These are phyloP conservation scores for Oryctes rhinoceros DNA, from an alignment of 1,140 invertebrate genomes.

Conservation along the genomic window DNA sequence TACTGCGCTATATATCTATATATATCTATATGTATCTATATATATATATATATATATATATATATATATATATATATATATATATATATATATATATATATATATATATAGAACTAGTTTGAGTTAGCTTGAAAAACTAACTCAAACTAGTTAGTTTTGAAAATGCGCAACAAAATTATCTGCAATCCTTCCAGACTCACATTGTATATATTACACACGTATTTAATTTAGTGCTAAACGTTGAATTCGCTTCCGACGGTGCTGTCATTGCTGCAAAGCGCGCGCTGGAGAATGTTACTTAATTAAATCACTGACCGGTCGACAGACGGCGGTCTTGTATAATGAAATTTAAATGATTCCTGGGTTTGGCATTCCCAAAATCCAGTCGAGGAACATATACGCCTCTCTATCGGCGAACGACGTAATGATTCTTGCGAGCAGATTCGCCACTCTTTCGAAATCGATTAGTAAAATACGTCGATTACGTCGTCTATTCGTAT, in stretches of 20 bases:
- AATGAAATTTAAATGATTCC: slow-evolving; percentile 32
- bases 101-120: no score
- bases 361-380: background rate
- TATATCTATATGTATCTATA: no score
- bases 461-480: background rate
- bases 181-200: no score
- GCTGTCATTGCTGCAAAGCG: slow-evolving; percentile 29
- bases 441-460: background rate
- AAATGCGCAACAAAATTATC: no score
- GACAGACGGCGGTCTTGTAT: slow-evolving; percentile 35
- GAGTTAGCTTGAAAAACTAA: no score
- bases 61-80: no score
- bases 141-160: no score
- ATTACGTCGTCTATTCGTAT: slow-evolving; percentile 5
- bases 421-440: background rate
- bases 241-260: background rate
- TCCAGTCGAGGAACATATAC: background rate
- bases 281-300: slow-evolving; percentile 43
- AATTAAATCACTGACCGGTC: slow-evolving; percentile 48
- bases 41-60: no score
- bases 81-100: no score
- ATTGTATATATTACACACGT: no score
- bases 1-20: no score
- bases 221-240: no score
- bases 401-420: background rate